phyloP scores from a whole-genome alignment of 2,113 vertebrate genomes.

The Myotis davidii region DNA sequence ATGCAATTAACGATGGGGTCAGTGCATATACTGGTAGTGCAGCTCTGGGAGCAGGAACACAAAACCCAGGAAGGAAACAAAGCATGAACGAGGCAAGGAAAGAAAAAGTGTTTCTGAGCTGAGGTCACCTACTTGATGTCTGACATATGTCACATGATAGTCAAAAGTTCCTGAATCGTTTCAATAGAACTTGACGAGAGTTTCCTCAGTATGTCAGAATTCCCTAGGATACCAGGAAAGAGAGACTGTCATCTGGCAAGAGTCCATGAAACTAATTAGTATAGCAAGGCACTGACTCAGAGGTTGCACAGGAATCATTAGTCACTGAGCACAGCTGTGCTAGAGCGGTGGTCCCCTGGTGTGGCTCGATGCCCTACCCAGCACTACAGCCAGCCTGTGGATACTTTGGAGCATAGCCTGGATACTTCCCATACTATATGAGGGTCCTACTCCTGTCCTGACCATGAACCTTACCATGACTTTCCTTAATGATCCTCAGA shows the following conservation, averaged over 20 bases:
- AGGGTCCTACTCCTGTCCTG: background rate
- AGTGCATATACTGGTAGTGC: too few species aligned
- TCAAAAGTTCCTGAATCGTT: background rate
- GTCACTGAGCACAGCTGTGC: background rate
- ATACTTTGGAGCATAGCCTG: background rate
- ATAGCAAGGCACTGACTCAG: background rate
- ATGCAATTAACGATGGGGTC: background rate
- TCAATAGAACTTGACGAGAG: background rate
- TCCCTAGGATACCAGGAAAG: background rate
- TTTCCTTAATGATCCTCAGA: background rate
- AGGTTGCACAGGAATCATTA: background rate
- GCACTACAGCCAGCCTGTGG: background rate
- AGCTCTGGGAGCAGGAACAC: background rate
- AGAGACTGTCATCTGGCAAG: background rate
- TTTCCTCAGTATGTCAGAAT: background rate
- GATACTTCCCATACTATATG: background rate
- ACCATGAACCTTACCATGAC: background rate
- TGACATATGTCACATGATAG: background rate
- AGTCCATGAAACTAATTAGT: background rate
- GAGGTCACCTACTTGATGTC: background rate
- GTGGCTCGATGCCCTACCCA: background rate
- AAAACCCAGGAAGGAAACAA: background rate
- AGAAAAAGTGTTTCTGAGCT: background rate
- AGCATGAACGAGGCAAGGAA: background rate
- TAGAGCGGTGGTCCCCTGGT: background rate